These are phyloP conservation scores for Magallana gigas DNA, from an alignment of 1,140 invertebrate genomes.

Conservation along the genomic window DNA sequence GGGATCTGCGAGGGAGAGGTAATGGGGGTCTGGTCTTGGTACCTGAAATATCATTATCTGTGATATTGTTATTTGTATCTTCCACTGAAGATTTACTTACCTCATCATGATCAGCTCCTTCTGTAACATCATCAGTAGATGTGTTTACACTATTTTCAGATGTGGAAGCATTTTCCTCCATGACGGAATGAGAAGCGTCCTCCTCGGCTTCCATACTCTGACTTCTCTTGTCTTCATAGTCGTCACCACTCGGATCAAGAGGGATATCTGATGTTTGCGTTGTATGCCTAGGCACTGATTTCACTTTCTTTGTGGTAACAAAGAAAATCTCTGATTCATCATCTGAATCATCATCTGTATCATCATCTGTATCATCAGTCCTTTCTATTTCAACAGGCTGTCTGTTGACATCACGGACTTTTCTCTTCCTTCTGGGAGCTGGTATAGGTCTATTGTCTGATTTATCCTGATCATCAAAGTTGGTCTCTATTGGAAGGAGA, in stretches of 20 bases:
- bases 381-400: too few relatives aligned
- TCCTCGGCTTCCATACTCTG: neutral
- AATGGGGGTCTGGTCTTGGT: neutral
- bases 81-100: conserved; percentile 5
- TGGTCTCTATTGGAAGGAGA: too few relatives aligned
- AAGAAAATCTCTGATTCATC: conserved; percentile 21
- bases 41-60: neutral
- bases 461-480: too few relatives aligned
- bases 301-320: too few relatives aligned
- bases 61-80: neutral
- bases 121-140: neutral
- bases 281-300: too few relatives aligned
- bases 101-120: neutral
- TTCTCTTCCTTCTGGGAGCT: too few relatives aligned
- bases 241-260: too few relatives aligned
- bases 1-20: neutral
- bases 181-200: too few relatives aligned
- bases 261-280: too few relatives aligned
- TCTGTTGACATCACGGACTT: too few relatives aligned
- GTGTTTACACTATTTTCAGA: neutral
- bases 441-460: too few relatives aligned
- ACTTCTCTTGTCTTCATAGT: neutral
- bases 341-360: neutral
- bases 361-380: too few relatives aligned
- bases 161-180: neutral